Conservation (phyloP, 2,113 vertebrate genomes). For the Ascaphus truei region DNA sequence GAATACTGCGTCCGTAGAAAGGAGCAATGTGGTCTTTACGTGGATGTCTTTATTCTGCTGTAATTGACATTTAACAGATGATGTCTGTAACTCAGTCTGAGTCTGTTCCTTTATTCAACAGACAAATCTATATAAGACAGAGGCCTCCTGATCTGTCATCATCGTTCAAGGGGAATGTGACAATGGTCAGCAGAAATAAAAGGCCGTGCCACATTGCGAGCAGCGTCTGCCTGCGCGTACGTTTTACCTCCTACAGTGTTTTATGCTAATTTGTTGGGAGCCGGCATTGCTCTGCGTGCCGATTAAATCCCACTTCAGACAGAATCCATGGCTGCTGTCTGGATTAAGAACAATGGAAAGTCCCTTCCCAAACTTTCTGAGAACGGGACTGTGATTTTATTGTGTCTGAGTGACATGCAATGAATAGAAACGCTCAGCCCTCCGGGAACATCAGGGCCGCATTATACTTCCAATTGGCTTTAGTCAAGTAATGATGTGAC, state of each 20-base stretch:
- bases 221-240: conserved; percentile 59
- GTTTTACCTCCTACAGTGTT: conserved; percentile 60
- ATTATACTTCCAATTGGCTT: not conserved
- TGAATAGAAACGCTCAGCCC: not conserved
- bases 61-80: conserved; percentile 68
- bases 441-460: not conserved
- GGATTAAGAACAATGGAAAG: conserved; percentile 29
- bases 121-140: conserved; percentile 59
- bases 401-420: conserved; percentile 18
- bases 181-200: conserved; percentile 65
- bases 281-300: conserved; percentile 51
- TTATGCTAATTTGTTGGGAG: conserved; percentile 61
- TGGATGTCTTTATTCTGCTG: conserved; percentile 70
- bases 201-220: conserved; percentile 50
- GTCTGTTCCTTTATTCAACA: conserved; percentile 61
- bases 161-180: conserved; percentile 54
- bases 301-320: conserved; percentile 51
- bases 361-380: conserved; percentile 29
- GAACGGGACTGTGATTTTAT: conserved; percentile 33
- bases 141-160: conserved; percentile 55
- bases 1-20: conserved; percentile 57
- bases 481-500: not conserved
- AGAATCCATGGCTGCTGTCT: conserved; percentile 43
- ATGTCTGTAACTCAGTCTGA: conserved; percentile 66
- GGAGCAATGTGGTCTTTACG: conserved; percentile 55